Evolutionary conservation across 1,140 invertebrate species (phyloP).

Genomic region (Ostrea denselamellosa): DNA sequence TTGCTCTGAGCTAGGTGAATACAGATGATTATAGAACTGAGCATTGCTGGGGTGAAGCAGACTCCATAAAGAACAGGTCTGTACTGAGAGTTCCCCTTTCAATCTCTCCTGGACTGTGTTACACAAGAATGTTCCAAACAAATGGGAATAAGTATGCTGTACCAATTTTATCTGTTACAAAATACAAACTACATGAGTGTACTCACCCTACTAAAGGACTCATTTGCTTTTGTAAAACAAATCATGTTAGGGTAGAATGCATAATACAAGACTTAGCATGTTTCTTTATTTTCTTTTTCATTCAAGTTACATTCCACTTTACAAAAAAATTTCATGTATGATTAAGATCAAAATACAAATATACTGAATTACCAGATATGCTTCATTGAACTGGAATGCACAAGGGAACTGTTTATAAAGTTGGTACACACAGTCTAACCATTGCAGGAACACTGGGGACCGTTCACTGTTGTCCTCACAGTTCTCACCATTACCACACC

Average conservation of each 20-base stretch:
- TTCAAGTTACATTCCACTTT: too few relatives aligned
- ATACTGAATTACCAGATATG: conserved; percentile 88
- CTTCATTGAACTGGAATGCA: conserved; percentile 96
- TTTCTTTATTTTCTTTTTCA: too few relatives aligned
- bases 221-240: conserved; percentile 67
- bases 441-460: conserved; percentile 98
- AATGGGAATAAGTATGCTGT: conserved; percentile 95
- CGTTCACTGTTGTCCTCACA: conserved; percentile 93
- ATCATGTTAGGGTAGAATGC: too few relatives aligned
- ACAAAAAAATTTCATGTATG: conserved; percentile 12
- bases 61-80: conserved; percentile 92
- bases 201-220: neutral
- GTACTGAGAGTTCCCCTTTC: conserved; percentile 84
- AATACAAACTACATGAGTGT: neutral
- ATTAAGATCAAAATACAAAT: neutral
- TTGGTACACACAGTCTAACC: conserved; percentile 98
- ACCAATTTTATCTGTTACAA: conserved; percentile 91
- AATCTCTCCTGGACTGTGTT: conserved; percentile 89
- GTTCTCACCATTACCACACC: conserved; percentile 91
- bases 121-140: conserved; percentile 98
- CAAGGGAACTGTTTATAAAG: conserved; percentile 92
- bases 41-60: conserved; percentile 84
- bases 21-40: conserved; percentile 92
- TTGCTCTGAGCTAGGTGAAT: conserved; percentile 79
- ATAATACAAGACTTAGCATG: too few relatives aligned